Evolutionary conservation across 2,797 vertebrate species (phyloP).

Genomic region (Enteromius treurensis): DNA sequence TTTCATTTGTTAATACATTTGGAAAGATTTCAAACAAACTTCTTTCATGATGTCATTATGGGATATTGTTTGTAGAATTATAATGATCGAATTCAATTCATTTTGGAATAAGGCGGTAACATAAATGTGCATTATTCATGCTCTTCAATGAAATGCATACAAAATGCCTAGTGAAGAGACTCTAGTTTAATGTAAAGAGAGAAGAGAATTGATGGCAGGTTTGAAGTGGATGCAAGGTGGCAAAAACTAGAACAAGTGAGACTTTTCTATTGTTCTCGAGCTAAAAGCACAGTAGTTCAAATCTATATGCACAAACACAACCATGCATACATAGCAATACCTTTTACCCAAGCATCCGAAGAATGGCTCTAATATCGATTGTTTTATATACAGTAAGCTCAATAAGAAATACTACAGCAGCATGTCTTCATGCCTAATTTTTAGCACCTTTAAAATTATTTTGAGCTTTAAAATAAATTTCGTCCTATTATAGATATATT

Average conservation of each 20-base stretch:
- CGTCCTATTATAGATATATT: too few species aligned
- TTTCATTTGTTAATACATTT: too few species aligned
- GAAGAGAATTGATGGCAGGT: neutral
- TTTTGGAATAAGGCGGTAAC: too few species aligned
- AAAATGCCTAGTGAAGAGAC: neutral
- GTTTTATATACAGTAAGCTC: neutral
- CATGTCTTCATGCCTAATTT: neutral
- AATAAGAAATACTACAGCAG: neutral
- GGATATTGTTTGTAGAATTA: neutral
- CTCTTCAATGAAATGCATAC: neutral
- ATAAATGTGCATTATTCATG: neutral
- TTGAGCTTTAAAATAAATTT: too few species aligned
- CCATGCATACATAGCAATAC: neutral
- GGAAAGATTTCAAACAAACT: too few species aligned
- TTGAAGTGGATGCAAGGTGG: neutral
- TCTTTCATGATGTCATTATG: too few species aligned
- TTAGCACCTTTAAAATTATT: neutral
- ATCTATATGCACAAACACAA: neutral
- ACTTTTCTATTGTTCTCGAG: neutral
- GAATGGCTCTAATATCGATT: neutral
- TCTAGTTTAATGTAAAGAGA: neutral
- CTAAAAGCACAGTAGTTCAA: neutral
- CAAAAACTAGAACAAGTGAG: conserved; percentile 30
- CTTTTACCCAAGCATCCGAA: neutral
- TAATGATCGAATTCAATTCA: too few species aligned